Conservation (phyloP, 2,113 vertebrate genomes). For the Chamaetylas fuelleborni region DNA sequence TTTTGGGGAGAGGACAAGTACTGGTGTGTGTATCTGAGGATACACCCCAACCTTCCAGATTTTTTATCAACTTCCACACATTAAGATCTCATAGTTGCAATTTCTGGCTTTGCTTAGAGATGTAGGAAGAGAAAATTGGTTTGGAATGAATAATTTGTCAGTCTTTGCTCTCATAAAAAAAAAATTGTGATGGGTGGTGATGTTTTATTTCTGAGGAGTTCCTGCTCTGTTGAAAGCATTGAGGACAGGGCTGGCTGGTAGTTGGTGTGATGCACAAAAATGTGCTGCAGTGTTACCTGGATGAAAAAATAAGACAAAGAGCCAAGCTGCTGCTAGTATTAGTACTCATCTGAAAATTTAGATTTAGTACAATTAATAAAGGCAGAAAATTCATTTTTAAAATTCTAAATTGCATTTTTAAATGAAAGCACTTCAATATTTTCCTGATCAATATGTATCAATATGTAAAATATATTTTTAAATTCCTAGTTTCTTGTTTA, state of each 20-base stretch:
- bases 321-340: neutral
- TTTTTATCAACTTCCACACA: neutral
- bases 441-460: neutral
- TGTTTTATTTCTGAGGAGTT: neutral
- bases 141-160: neutral
- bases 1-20: neutral
- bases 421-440: neutral
- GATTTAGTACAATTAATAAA: neutral
- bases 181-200: neutral
- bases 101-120: neutral
- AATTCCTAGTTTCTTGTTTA: neutral
- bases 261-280: neutral
- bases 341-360: neutral
- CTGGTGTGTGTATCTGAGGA: rapidly evolving
- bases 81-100: neutral
- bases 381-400: neutral
- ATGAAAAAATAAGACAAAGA: neutral
- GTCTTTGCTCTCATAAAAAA: neutral
- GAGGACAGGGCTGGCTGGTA: neutral
- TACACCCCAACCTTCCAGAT: neutral
- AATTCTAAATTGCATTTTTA: neutral
- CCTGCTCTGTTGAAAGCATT: neutral
- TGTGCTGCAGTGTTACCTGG: neutral
- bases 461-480: neutral
- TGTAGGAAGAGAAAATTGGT: neutral